Evolutionary conservation across 2,113 vertebrate species (phyloP).

Genomic region (Hippocampus mohnikei): DNA sequence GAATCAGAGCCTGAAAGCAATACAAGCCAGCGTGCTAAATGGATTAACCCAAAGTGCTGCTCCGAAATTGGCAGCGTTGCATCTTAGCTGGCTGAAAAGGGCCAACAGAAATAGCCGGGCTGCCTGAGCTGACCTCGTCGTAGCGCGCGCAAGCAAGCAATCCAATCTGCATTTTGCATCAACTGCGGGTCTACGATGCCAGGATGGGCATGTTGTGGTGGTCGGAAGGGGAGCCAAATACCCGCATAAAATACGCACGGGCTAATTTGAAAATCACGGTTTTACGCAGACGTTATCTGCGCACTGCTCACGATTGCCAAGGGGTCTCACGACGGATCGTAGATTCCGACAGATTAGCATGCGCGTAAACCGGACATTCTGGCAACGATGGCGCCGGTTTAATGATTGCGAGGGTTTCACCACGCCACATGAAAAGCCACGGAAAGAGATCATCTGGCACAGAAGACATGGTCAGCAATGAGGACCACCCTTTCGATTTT

Average conservation of each 20-base stretch:
- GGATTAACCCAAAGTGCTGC: conserved; percentile 58
- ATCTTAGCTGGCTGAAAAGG: conserved; percentile 38
- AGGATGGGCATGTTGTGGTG: neutral
- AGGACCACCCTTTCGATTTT: neutral
- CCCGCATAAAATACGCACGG: neutral
- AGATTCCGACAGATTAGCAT: neutral
- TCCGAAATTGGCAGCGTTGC: conserved; percentile 39
- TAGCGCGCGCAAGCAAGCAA: neutral
- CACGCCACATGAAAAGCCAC: neutral
- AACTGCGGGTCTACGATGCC: neutral
- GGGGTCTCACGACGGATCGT: neutral
- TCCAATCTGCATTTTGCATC: neutral
- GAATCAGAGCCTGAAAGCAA: conserved; percentile 34
- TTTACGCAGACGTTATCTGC: neutral
- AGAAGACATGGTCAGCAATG: neutral
- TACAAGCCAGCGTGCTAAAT: conserved; percentile 20
- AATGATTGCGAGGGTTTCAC: neutral
- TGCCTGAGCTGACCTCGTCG: conserved; percentile 44
- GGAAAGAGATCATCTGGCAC: neutral
- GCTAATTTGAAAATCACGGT: no score
- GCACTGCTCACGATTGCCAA: no score
- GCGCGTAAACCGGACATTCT: neutral
- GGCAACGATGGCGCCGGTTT: neutral
- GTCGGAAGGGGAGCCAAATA: neutral
- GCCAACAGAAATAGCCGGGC: conserved; percentile 60